Evolutionary conservation across 2,797 vertebrate genomes (phyloP).

Genomic region (Etheostoma perlongum): DNA sequence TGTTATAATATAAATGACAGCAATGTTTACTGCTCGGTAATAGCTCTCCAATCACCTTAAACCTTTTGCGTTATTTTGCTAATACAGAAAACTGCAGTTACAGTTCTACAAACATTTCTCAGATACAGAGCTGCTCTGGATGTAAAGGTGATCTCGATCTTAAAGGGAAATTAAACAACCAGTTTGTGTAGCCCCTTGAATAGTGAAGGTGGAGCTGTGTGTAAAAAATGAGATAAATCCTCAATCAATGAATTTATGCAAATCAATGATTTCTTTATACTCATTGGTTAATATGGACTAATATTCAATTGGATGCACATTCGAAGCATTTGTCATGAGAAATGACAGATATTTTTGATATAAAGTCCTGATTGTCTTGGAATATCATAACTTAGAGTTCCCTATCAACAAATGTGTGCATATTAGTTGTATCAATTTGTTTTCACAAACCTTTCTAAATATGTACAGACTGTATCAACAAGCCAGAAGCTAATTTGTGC

Average conservation of each 20-base stretch:
- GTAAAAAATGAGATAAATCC: not conserved
- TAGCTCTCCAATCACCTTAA: slow-evolving; percentile 47
- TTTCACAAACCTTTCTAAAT: not conserved
- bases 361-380: not conserved
- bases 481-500: not conserved
- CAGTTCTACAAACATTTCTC: slow-evolving; percentile 36
- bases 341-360: not conserved
- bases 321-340: not conserved
- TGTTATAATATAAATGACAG: not conserved
- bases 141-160: not conserved
- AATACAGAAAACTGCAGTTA: not conserved
- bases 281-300: not conserved
- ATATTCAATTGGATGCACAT: not conserved
- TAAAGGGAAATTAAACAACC: not conserved
- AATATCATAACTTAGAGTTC: not conserved
- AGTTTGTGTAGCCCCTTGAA: slow-evolving; percentile 4
- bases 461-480: not conserved
- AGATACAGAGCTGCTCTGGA: slow-evolving; percentile 45
- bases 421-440: not conserved
- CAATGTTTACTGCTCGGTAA: not conserved
- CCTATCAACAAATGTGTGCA: not conserved
- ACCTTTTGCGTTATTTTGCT: slow-evolving; percentile 31
- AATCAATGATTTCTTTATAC: not conserved
- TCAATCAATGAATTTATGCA: not conserved
- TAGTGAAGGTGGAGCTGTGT: not conserved